phyloP scores from a whole-genome alignment of 1,140 invertebrate genomes.

The Andricus grossulariae region DNA sequence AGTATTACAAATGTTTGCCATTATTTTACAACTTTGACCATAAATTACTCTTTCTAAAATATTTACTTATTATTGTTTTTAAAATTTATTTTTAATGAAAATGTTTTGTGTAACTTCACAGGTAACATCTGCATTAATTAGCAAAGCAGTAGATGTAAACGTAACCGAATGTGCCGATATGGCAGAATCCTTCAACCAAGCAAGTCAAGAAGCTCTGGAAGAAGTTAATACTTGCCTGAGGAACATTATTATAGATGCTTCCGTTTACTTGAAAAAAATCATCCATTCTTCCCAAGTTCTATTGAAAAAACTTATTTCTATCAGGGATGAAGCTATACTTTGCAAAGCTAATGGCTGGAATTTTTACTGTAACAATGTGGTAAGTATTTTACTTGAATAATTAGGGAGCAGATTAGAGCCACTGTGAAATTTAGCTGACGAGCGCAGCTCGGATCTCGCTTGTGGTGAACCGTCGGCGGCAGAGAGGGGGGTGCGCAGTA shows the following conservation, averaged over 20 bases:
- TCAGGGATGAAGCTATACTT: slow-evolving; percentile 44
- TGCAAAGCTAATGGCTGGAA: slow-evolving; percentile 47
- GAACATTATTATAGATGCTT: slow-evolving; percentile 44
- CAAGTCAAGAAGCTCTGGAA: slow-evolving; percentile 35
- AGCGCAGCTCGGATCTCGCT: too few relatives aligned
- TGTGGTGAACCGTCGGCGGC: too few relatives aligned
- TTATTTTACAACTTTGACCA: too few relatives aligned
- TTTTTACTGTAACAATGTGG: slow-evolving; percentile 52
- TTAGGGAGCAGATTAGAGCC: too few relatives aligned
- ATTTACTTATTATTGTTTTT: too few relatives aligned
- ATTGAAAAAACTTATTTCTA: slow-evolving; percentile 22
- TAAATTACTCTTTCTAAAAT: too few relatives aligned
- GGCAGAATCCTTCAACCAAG: slow-evolving; percentile 28
- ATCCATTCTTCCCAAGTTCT: slow-evolving; percentile 36
- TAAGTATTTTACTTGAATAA: slow-evolving; percentile 44
- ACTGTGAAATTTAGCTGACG: too few relatives aligned
- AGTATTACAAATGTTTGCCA: too few relatives aligned
- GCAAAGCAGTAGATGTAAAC: not conserved
- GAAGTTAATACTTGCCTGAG: slow-evolving; percentile 51
- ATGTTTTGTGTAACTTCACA: not conserved
- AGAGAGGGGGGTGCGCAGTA: too few relatives aligned
- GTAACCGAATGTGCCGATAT: slow-evolving; percentile 42
- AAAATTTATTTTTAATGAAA: too few relatives aligned
- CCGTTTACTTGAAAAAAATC: slow-evolving; percentile 48
- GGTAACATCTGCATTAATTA: not conserved